A percentile compares a stretch with the other conserved stretches of the same genome.
phyloP scores from a whole-genome alignment of 2,888 invertebrate species.

The Anodontia alba region DNA sequence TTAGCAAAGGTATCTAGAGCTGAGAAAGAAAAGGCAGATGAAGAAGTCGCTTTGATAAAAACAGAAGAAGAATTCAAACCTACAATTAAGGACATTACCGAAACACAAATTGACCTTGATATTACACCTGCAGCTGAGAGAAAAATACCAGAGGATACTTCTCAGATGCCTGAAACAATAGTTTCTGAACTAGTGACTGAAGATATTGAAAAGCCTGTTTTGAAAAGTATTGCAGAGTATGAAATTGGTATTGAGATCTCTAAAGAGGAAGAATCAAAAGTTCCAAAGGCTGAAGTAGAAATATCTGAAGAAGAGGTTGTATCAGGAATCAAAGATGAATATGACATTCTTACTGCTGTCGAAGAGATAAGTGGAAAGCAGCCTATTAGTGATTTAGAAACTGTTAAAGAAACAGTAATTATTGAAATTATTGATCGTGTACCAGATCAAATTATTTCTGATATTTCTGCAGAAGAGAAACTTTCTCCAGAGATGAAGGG shows the following conservation, averaged over 20 bases:
- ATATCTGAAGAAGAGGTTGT: conserved; percentile 4
- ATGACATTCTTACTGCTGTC: not conserved
- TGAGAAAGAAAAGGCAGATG: not conserved
- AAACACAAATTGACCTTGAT: not conserved
- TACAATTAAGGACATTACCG: conserved; percentile 8
- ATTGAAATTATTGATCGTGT: not conserved
- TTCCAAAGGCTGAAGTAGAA: not conserved
- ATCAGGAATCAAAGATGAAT: conserved; percentile 9
- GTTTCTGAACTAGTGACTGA: conserved; percentile 16
- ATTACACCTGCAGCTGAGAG: conserved; percentile 4
- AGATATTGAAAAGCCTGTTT: not conserved
- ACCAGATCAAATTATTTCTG: conserved; percentile 22
- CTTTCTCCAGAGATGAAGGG: conserved; percentile 23
- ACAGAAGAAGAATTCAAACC: conserved; percentile 2
- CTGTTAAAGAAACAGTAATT: not conserved
- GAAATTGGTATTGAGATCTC: not conserved
- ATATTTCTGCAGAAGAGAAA: conserved; percentile 30
- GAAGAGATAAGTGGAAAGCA: not conserved
- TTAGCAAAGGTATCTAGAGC: not conserved
- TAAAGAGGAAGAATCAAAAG: conserved; percentile 11
- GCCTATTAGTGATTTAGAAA: conserved; percentile 18
- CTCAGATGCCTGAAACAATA: conserved; percentile 1
- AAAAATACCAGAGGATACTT: conserved; percentile 13
- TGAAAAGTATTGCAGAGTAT: not conserved
- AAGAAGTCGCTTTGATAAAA: conserved; percentile 14